Base-by-base conservation (phyloP, 2,888 invertebrate genomes). In the Calliscelio sp. region DNA sequence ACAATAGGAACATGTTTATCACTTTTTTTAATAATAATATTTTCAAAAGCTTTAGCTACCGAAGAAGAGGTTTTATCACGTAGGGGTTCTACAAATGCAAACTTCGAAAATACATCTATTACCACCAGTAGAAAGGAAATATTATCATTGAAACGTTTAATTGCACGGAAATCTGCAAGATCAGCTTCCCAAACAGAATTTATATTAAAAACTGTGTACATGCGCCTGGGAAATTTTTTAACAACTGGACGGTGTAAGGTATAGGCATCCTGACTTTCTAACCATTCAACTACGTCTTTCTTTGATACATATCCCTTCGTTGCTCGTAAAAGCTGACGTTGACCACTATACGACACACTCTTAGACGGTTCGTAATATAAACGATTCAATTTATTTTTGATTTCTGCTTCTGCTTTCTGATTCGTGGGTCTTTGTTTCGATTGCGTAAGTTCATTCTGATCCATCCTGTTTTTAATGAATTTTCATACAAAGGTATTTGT, bases 141-240 rank as follows among this genome's bases (percentile, higher is more conserved):
- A 18, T 57, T 57, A 22, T 57, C 18, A 16, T 57, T 57, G 18
- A 16, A 32, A 32, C 32, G 28, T 32, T 57, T 57, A 57, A 57
- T 28, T 18, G 57, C 22, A 6, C 57, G 41, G 38, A 82, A 51
- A 35, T 81, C 80, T 16, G 20, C 18, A n/a, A 81, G 24, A 61
- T 85, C 78, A 1, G 35, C 32, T 25, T 86, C 82, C 83, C 85
- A 86, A 0, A 80, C 35, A 22, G 85, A 84, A 38, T 87, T 86
- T 1, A 86, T 80, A 38, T 86, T 85, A n/a, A 46, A 49, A 0
- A 86, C 77, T 8, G 71, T 25, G 59, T 85, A 86, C 2, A 16
- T 32, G 1, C 73, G 53, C 32, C 85, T 11, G 25, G 77, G 78
- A 70, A 85, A 87, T 51, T 80, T 74, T 28, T 53, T 46, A 22